Evolutionary conservation across 35 echinoderm and acorn worm species (phyloP).

Genomic region (Ophiothrix spiculata): DNA sequence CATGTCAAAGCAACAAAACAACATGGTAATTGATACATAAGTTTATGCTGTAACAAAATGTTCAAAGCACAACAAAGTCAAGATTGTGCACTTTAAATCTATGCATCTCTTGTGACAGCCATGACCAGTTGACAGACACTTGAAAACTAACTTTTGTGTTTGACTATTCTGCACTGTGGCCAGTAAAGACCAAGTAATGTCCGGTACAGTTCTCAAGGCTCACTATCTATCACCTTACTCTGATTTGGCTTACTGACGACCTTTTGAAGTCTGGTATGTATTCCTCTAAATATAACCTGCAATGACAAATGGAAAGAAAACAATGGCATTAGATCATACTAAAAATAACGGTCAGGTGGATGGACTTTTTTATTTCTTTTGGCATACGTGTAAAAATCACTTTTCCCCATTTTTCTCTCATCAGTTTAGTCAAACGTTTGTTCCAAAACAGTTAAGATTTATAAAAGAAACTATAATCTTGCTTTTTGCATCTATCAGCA

Average conservation of each 20-base stretch:
- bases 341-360: not conserved
- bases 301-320: not conserved
- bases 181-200: too few relatives aligned
- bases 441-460: not conserved
- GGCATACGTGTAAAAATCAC: not conserved
- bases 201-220: not conserved
- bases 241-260: constrained; percentile 57
- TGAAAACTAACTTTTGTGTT: too few relatives aligned
- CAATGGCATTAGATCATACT: not conserved
- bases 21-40: too few relatives aligned
- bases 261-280: constrained; percentile 80
- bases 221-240: constrained; percentile 57
- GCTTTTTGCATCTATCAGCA: too few relatives aligned
- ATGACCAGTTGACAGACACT: too few relatives aligned
- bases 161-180: too few relatives aligned
- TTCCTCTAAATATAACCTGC: constrained; percentile 61
- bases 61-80: too few relatives aligned
- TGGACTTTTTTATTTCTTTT: not conserved
- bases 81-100: too few relatives aligned
- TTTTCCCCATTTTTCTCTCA: not conserved
- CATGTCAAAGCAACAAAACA: too few relatives aligned
- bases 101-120: too few relatives aligned
- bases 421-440: not conserved
- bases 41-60: too few relatives aligned
- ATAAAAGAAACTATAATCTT: not conserved